Evolutionary conservation across 2,113 vertebrate genomes (phyloP), one percentile per base, ranked within the genome.

Genomic region (Corythaixoides concolor): DNA sequence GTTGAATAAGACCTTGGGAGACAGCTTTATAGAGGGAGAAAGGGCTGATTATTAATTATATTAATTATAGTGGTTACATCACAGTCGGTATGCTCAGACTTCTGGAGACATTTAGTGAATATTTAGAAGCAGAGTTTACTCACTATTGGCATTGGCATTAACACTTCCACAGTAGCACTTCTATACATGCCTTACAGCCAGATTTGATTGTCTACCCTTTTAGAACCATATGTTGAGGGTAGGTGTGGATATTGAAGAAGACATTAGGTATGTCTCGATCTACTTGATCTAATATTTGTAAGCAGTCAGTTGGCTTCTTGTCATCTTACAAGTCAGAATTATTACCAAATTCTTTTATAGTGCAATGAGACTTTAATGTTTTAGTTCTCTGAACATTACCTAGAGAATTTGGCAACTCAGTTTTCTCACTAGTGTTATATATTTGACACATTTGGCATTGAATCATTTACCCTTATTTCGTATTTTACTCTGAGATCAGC

Each of bases 21-120:
- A 85, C 43, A 93, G 72, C 28, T 96, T 90, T 88, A 66, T 35
- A 80, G 35, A 56, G 56, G 33, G 26, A 86, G 5, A 35, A 88
- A 92, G 5, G 30, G 30, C 8, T 92, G 33, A 66, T 88, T n/a
- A 64, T 90, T 94, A 84, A 72, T 89, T 84, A 53, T 45, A 68
- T 70, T 81, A 83, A 88, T 85, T 66, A 76, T 23, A 79, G 24
- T 30, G 33, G 8, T 52, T 16, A 77, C 50, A 60, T 26, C 5
- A 74, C 3, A n/a, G 55, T 66, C 82, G 73, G 37, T 70, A 73
- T 64, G 64, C 27, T 93, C 23, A 77, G 76, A 24, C 11, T 77
- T 91, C 93, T 81, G 83, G 72, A 95, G 83, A 86, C 33, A 83
- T 68, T 39, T 55, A 84, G 50, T 81, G 88, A 91, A 67, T 88